Evolutionary conservation across 1,140 invertebrate species (phyloP).

Genomic region (Cataglyphis hispanica): DNA sequence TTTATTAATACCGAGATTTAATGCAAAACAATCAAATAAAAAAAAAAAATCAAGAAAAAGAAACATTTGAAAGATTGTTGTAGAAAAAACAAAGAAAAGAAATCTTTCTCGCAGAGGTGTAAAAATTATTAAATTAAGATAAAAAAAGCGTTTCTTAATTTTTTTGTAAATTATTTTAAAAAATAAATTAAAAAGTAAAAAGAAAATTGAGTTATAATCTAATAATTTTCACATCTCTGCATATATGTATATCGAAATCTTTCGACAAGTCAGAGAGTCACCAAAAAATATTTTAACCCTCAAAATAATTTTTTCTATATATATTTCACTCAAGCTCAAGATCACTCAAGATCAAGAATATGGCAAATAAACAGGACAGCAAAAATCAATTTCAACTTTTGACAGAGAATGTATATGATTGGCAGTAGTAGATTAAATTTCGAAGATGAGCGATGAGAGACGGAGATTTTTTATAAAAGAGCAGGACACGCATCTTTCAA

Average conservation of each 20-base stretch:
- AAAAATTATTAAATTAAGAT: no score
- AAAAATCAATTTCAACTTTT: not conserved
- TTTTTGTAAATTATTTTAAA: no score
- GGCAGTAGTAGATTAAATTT: not conserved
- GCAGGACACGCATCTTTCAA: not conserved
- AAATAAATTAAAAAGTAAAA: no score
- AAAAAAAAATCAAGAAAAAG: not conserved
- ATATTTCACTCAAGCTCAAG: slow-evolving; percentile 16
- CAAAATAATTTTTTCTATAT: not conserved
- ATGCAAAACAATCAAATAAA: no score
- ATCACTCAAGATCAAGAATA: not conserved
- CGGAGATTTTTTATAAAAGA: not conserved
- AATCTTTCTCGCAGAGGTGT: no score
- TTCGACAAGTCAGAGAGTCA: not conserved
- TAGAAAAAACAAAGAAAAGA: not conserved
- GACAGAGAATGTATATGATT: not conserved
- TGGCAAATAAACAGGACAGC: no score
- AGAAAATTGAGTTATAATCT: no score
- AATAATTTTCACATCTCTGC: not conserved
- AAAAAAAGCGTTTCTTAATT: no score
- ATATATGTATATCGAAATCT: not conserved
- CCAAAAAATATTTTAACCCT: slow-evolving; percentile 28
- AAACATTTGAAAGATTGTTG: not conserved
- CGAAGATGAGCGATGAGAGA: not conserved
- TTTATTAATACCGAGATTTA: slow-evolving; percentile 1